Percentiles rank a stretch among this genome's conserved stretches.
phyloP scores from a whole-genome alignment of 2,113 vertebrate genomes.

The Naja naja region DNA sequence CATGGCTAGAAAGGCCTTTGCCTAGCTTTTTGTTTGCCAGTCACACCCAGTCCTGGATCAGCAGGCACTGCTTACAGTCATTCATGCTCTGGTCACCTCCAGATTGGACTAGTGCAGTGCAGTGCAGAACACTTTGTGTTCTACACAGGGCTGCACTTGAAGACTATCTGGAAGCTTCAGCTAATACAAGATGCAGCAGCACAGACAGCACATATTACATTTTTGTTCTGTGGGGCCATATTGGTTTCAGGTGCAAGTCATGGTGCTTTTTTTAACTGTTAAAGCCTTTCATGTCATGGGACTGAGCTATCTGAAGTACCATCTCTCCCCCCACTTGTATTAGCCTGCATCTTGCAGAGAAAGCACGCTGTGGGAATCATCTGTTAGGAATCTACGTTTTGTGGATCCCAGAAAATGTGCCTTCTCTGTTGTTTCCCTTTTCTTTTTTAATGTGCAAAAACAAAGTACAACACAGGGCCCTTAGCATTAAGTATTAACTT shows the following conservation, averaged over 20 bases:
- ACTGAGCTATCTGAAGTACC: background rate
- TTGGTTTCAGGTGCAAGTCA: background rate
- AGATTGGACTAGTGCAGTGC: background rate
- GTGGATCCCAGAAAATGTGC: background rate
- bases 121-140: background rate
- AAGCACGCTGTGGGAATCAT: background rate
- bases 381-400: background rate
- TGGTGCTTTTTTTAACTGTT: background rate
- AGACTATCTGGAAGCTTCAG: background rate
- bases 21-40: background rate
- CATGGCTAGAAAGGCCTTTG: background rate
- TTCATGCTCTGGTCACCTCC: background rate
- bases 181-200: background rate
- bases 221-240: background rate
- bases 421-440: background rate
- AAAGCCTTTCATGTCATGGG: background rate
- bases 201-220: background rate
- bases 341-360: background rate
- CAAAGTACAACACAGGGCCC: background rate
- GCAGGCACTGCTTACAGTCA: background rate
- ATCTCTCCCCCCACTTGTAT: background rate
- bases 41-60: background rate
- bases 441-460: background rate
- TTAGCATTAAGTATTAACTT: background rate
- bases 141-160: background rate